phyloP scores from a whole-genome alignment of 2,888 invertebrate genomes.

The Nephrotoma flavescens region DNA sequence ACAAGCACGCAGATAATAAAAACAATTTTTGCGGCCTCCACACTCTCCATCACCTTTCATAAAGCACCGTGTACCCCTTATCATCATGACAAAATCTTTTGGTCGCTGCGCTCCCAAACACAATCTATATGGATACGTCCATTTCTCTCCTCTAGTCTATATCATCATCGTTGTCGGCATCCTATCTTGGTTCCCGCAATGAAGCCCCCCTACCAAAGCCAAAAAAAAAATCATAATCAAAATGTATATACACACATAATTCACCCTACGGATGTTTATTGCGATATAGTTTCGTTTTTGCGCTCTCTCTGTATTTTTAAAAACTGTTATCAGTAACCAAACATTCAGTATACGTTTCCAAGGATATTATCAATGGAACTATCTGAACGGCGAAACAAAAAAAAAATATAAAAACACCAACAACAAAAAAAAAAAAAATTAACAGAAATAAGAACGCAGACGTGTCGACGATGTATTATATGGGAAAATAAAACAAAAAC shows the following conservation, averaged over 20 bases:
- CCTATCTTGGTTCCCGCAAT: neutral
- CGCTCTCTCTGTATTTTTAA: neutral
- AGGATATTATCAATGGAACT: conserved; percentile 1
- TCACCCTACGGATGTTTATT: conserved; percentile 5
- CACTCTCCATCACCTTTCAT: neutral
- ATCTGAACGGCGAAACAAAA: neutral
- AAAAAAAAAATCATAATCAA: neutral
- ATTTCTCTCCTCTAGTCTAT: neutral
- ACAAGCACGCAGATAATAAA: neutral
- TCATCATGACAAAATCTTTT: neutral
- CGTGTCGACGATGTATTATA: conserved; percentile 4
- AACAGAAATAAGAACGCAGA: neutral
- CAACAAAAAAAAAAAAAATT: neutral
- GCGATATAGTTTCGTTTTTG: conserved; percentile 3
- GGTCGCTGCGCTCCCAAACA: neutral
- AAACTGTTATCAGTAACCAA: conserved; percentile 3
- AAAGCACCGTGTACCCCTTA: neutral
- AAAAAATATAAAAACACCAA: neutral
- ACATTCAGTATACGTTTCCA: conserved; percentile 2
- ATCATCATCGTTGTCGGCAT: neutral
- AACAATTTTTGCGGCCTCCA: neutral
- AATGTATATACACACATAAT: neutral
- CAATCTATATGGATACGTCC: neutral
- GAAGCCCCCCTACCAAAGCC: neutral
- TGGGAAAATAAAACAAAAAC: neutral